These are phyloP conservation scores for Amblyornis subalaris DNA, from an alignment of 2,113 vertebrate genomes.

Conservation along the genomic window DNA sequence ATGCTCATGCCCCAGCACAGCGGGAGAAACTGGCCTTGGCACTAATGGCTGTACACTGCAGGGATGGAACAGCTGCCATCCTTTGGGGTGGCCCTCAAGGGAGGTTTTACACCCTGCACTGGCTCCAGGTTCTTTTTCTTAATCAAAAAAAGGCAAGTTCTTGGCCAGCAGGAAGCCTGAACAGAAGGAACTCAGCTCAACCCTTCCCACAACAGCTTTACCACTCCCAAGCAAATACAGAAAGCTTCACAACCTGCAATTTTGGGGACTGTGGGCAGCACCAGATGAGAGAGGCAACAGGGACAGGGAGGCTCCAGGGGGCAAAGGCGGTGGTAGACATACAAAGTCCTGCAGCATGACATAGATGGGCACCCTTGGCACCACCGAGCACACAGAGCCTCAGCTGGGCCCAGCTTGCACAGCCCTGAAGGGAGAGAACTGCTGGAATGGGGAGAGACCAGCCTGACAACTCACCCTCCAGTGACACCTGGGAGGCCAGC, in stretches of 20 bases:
- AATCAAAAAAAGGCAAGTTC: not conserved
- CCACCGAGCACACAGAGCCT: not conserved
- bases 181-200: not conserved
- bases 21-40: rapidly evolving
- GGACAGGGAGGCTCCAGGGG: not conserved
- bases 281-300: not conserved
- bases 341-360: not conserved
- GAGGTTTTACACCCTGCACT: not conserved
- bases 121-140: not conserved
- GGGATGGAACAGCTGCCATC: not conserved
- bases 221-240: not conserved
- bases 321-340: not conserved
- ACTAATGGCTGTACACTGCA: not conserved
- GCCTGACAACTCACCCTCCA: rapidly evolving
- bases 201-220: not conserved
- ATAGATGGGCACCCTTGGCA: rapidly evolving
- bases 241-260: not conserved
- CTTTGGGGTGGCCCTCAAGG: not conserved
- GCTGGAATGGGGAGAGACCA: not conserved
- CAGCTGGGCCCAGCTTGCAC: not conserved
- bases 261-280: not conserved
- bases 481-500: not conserved
- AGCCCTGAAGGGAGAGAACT: not conserved
- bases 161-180: not conserved
- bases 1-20: rapidly evolving